Evolutionary conservation across 1,140 invertebrate genomes (phyloP).

Genomic region (Brachionus rubens): DNA sequence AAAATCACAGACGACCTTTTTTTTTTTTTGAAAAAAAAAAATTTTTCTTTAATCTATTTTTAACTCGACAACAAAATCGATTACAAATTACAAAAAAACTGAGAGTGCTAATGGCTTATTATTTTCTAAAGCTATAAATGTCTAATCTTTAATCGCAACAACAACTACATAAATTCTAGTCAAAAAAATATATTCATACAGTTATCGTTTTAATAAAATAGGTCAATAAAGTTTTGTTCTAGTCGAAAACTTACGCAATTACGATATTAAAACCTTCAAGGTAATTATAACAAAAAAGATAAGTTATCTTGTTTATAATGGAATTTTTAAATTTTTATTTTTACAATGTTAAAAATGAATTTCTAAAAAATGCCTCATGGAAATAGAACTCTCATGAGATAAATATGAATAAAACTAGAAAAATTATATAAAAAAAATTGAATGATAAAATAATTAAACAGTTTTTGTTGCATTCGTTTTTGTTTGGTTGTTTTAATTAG

Average conservation of each 20-base stretch:
- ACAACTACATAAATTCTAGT: background rate
- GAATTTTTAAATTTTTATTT: no score
- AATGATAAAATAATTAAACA: no score
- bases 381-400: no score
- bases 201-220: constrained; percentile 13
- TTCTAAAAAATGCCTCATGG: no score
- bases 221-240: background rate
- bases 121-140: constrained; percentile 6
- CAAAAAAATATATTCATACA: background rate
- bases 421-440: no score
- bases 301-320: background rate
- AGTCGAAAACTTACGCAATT: background rate
- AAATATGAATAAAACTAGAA: no score
- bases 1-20: constrained; percentile 41
- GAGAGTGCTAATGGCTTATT: constrained; percentile 1
- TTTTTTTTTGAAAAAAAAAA: background rate
- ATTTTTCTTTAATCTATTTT: constrained; percentile 24
- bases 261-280: background rate
- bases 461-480: no score
- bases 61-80: background rate
- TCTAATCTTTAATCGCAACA: constrained; percentile 2
- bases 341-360: no score
- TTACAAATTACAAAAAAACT: background rate
- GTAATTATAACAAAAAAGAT: background rate
- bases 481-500: no score